Evolutionary conservation across 2,797 vertebrate species (phyloP).

Genomic region (Oceanodroma leucorhoa): DNA sequence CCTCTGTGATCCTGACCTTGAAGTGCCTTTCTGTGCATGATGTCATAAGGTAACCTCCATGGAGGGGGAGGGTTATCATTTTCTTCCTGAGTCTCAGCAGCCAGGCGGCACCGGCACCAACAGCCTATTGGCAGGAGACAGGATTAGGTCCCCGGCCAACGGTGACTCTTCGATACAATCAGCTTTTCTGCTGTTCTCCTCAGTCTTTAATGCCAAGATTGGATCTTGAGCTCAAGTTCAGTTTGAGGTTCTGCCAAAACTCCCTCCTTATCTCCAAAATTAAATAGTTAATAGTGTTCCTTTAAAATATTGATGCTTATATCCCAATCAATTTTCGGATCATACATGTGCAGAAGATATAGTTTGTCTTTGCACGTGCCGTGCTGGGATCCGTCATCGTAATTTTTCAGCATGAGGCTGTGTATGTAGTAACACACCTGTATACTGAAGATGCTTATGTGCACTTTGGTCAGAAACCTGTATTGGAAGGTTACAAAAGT

Average conservation of each 20-base stretch:
- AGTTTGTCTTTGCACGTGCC: background rate
- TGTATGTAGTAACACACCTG: rapidly evolving
- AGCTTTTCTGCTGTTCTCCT: background rate
- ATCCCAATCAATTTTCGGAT: background rate
- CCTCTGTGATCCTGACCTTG: slow-evolving; percentile 90
- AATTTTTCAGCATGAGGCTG: background rate
- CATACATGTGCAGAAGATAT: background rate
- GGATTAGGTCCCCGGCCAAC: background rate
- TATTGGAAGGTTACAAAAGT: background rate
- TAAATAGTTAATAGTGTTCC: rapidly evolving
- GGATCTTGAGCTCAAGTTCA: background rate
- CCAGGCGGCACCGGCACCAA: background rate
- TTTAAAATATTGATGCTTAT: background rate
- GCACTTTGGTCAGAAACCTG: background rate
- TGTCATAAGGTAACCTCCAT: slow-evolving; percentile 87
- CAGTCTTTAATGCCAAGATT: background rate
- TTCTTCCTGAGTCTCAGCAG: background rate
- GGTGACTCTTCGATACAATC: background rate
- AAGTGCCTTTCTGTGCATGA: slow-evolving; percentile 95
- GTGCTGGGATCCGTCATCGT: background rate
- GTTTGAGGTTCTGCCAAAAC: background rate
- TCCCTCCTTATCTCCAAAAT: background rate
- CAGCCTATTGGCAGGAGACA: background rate
- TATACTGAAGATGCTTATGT: background rate
- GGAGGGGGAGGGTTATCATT: background rate